phyloP scores from a whole-genome alignment of 2,797 vertebrate genomes.

The Pitangus sulphuratus region DNA sequence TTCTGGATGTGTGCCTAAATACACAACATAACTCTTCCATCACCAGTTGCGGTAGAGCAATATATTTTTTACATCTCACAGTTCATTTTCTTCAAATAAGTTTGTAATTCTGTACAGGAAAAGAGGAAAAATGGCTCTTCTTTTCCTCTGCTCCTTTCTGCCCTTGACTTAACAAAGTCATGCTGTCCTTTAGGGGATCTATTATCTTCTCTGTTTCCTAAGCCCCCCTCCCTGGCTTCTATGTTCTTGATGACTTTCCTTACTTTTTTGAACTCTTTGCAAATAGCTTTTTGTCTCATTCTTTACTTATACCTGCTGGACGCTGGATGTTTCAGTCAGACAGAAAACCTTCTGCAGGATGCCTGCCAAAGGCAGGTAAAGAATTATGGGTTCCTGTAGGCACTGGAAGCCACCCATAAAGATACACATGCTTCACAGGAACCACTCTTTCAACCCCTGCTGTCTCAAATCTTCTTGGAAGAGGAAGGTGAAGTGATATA shows the following conservation, averaged over 20 bases:
- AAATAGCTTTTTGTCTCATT: not conserved
- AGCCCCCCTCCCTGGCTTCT: not conserved
- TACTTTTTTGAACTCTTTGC: not conserved
- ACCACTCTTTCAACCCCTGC: not conserved
- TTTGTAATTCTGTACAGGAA: not conserved
- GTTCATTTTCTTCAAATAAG: slow-evolving; percentile 2
- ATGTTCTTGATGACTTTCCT: not conserved
- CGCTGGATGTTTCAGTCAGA: not conserved
- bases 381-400: not conserved
- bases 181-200: not conserved
- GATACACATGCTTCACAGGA: not conserved
- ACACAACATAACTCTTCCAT: slow-evolving; percentile 36
- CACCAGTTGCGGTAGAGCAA: slow-evolving; percentile 9
- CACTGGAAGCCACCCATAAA: not conserved
- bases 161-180: not conserved
- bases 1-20: slow-evolving; percentile 65
- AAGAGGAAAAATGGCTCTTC: not conserved
- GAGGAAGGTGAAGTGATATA: not conserved
- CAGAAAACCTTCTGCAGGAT: not conserved
- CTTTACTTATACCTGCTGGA: not conserved
- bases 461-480: not conserved
- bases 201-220: not conserved
- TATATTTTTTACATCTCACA: slow-evolving; percentile 28
- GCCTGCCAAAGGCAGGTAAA: not conserved
- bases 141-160: not conserved